These are phyloP conservation scores for Pogonocherus hispidulus DNA, from an alignment of 2,888 invertebrate genomes.

Conservation along the genomic window DNA sequence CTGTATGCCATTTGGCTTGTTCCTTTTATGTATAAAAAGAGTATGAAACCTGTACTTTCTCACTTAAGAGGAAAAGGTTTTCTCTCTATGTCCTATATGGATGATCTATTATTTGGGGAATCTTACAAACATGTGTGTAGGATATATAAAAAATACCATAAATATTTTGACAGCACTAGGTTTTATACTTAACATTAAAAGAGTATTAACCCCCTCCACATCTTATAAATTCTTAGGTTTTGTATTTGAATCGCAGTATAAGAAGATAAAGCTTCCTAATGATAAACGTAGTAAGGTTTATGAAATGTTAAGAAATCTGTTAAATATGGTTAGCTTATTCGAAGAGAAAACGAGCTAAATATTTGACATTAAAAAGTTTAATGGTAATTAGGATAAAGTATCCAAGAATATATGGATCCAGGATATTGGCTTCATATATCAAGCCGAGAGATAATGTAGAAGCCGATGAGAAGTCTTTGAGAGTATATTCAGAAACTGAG, in stretches of 20 bases:
- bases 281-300: conserved; percentile 2
- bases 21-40: conserved; percentile 20
- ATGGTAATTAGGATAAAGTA: conserved; percentile 16
- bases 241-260: not conserved
- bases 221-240: conserved; percentile 26
- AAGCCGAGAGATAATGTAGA: no score
- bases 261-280: not conserved
- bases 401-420: no score
- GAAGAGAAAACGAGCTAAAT: conserved; percentile 15
- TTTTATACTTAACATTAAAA: no score
- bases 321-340: conserved; percentile 13
- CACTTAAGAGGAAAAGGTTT: not conserved
- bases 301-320: not conserved
- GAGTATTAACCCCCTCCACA: not conserved
- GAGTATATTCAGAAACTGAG: no score
- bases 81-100: conserved; percentile 23
- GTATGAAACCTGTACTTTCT: conserved; percentile 16
- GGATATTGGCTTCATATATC: no score
- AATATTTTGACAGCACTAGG: no score
- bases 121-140: not conserved
- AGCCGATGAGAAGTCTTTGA: no score
- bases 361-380: conserved; percentile 4
- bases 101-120: conserved; percentile 18
- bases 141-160: conserved; percentile 25
- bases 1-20: not conserved